Base-by-base conservation (phyloP, 1,140 invertebrate species). In the Camponotus floridanus region DNA sequence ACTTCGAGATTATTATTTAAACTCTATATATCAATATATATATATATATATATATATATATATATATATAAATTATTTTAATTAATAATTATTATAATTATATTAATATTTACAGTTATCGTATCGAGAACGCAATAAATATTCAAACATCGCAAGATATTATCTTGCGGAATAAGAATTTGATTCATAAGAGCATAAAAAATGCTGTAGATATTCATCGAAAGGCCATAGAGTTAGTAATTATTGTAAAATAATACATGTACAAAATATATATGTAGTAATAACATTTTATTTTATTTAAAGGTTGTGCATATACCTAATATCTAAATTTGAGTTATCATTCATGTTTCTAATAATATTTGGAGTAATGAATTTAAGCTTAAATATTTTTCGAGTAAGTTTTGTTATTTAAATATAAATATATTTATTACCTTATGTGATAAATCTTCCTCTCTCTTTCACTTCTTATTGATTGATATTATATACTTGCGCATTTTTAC, bases 381-480 rank as follows among this genome's bases (percentile, higher is more conserved):
- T 80, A 1, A 80, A 80, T 42, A 33, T 57, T 42, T 80, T 42
- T 2, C 45, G 36, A 31, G 76, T 80, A 55, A 67, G 64, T 80
- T 42, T 18, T 33, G 2, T 59, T 59, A 15, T n/a, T n/a, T 45
- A 31, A 1, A n/a, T 18, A 36, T 76, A 33, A 36, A 21, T 33
- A 55, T 5, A 36, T 36, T 26, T 26, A 26, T 26, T 26, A 26
- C 26, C 0, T 26, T 26, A 26, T 36, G n/a, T n/a, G n/a, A n/a
- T n/a, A n/a, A n/a, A n/a, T n/a, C n/a, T n/a, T n/a, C n/a, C n/a
- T 1, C 1, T 26, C 26, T 26, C 26, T 26, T 1, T 26, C 26
- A 26, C 26, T 26, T 26, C 26, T 26, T 26, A 26, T 26, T 26
- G 26, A 26, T 26, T 26, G 26, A 26, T 26, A 26, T 26, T 26